Evolutionary conservation across 2,888 invertebrate genomes (phyloP), one percentile per base, ranked within the genome.

Genomic region (Sarcophaga rosellei): DNA sequence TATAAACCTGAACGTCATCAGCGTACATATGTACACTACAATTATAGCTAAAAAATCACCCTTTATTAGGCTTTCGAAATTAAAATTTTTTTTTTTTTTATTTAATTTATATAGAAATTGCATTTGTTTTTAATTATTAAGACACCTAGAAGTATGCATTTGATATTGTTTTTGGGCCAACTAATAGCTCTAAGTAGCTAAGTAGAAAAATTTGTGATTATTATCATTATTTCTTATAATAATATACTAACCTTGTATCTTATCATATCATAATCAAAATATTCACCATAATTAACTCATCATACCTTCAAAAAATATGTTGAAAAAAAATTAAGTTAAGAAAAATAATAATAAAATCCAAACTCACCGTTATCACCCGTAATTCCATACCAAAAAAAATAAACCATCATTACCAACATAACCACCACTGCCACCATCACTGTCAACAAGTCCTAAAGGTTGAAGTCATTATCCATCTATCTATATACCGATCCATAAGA

Each of bases 391-490:
- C 76, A 76, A 66, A 62, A 79, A 88, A 89, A 62, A 66, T 72
- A 35, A 8, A 35, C 8, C 8, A 35, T 35, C 35, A 35, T 35
- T 35, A 35, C 35, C 35, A 35, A 35, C 8, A 35, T 23, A 23
- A 83, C 66, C 61, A 82, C 47, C 81, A 77, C 53, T 57, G 78
- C 79, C 88, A 88, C 85, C 89, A 88, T 70, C 70, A 89, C 81
- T 63, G 81, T 85, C 80, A 77, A 73, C 53, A 53, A 53, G 53
- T 17, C 53, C n/a, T 47, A 57, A 75, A 83, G 87, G 90, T 89
- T 88, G 85, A 88, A 90, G 86, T 85, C 88, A 88, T 86, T 83
- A 74, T 87, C 84, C 87, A 90, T 74, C 85, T 89, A 81, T 84
- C 85, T 87, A 87, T 72, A 45, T 74, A 47, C 53, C 53, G 53